Base-by-base conservation (phyloP, 2,797 vertebrate species). In the Peromyscus aztecus region DNA sequence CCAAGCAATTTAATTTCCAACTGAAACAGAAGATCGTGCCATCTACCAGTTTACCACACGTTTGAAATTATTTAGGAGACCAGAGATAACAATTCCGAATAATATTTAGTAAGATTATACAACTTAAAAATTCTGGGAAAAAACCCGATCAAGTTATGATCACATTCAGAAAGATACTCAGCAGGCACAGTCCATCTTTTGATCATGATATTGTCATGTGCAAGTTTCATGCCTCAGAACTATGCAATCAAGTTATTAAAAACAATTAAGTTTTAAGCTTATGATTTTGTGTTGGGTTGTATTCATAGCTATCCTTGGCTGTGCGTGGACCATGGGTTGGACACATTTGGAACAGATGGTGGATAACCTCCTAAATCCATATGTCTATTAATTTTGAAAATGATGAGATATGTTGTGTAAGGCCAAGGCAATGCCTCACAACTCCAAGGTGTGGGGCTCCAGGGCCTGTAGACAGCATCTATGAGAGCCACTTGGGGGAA, bases 1-100 rank as follows among this genome's bases (percentile, higher is more conserved):
- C 23, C 17, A 89, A 82, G 43, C 11, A 59, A 29, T 73, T 91
- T 63, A 61, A 85, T 69, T 71, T 82, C 40, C 67, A 86, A 61
- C 0, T 10, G 23, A 52, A 5, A 40, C 82, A 40, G 14, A 81
- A n/a, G 57, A 69, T 12, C 29, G 61, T 65, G 14, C 43, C 43
- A 77, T n/a, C 37, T 40, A 80, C n/a, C 57, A 84, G 23, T 37
- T 57, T 7, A 34, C 24, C 76, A 86, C 6, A 90, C 49, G 23
- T 31, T 4, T 90, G 37, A 91, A 86, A 63, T 90, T 80, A 75
- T n/a, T 87, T 82, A 65, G 37, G 71, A 86, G 73, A 55, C n/a
- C 23, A 94, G 71, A 90, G 83, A 57, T 16, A 69, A 75, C n/a
- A 89, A n/a, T 90, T 69, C 3, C 1, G 21, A 89, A 76, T 59